Evolutionary conservation across 2,113 vertebrate species (phyloP).

Genomic region (Dasypus novemcinctus): DNA sequence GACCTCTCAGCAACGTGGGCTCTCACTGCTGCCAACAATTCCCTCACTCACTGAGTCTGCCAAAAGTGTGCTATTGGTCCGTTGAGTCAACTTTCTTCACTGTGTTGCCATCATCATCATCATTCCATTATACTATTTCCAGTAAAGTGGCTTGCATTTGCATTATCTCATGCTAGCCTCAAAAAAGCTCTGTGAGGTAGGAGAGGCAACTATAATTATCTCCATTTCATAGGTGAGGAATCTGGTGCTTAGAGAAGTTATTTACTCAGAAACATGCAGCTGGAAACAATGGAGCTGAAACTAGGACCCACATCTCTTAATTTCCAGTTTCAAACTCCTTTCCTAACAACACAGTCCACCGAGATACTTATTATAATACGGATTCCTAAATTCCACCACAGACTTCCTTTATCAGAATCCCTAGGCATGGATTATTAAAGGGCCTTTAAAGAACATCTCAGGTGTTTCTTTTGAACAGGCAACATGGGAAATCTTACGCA

Average conservation of each 20-base stretch:
- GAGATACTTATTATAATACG: background rate
- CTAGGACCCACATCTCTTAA: background rate
- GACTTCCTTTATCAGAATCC: background rate
- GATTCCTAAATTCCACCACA: background rate
- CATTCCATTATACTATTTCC: background rate
- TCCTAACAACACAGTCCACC: background rate
- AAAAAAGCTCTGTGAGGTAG: background rate
- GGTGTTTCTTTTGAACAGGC: background rate
- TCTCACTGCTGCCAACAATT: background rate
- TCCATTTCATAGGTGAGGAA: background rate
- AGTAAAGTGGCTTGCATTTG: background rate
- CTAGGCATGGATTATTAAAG: background rate
- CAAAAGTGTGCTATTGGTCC: background rate
- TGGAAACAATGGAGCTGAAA: background rate
- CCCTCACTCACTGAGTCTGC: background rate
- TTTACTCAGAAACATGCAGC: background rate
- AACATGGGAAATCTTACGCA: background rate
- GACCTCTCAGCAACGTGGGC: background rate
- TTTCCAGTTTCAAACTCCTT: background rate
- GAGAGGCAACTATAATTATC: background rate
- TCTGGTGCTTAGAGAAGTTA: background rate
- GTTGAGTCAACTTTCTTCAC: background rate
- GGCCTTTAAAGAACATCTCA: background rate
- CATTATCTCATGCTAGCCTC: background rate
- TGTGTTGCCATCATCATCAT: background rate